phyloP scores from a whole-genome alignment of 2,797 vertebrate species.

The Spatula versicolor region DNA sequence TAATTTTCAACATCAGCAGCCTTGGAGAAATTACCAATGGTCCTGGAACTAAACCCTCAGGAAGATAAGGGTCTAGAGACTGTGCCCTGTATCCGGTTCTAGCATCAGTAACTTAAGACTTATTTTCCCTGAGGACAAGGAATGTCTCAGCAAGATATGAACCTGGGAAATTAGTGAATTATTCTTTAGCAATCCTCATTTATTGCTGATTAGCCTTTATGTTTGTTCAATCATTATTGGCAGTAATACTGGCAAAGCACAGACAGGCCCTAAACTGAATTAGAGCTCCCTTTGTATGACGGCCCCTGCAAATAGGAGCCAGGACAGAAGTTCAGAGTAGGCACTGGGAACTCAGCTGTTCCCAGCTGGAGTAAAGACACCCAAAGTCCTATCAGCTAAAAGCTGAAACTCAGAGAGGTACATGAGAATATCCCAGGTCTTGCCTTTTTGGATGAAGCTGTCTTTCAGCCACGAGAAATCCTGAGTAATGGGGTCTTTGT shows the following conservation, averaged over 20 bases:
- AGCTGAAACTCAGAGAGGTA: neutral
- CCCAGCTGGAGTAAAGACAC: neutral
- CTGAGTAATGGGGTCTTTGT: neutral
- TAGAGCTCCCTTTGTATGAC: neutral
- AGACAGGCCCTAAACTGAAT: neutral
- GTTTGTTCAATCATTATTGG: neutral
- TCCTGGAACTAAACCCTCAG: neutral
- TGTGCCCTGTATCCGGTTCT: neutral
- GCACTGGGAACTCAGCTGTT: neutral
- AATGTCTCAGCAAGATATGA: neutral
- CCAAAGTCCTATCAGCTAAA: neutral
- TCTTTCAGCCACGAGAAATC: neutral
- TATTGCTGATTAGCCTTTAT: neutral
- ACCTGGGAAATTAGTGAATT: neutral
- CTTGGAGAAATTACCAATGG: conserved; percentile 17
- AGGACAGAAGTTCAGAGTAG: neutral
- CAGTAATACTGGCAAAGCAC: neutral
- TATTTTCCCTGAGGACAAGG: neutral
- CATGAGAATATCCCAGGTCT: neutral
- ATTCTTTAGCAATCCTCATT: neutral
- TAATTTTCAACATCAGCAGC: conserved; percentile 50
- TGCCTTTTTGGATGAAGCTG: neutral
- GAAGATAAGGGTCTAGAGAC: neutral
- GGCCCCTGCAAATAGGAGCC: neutral
- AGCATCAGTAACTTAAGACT: neutral